Evolutionary conservation across 2,113 vertebrate species (phyloP).

Genomic region (Myrmecophaga tridactyla): DNA sequence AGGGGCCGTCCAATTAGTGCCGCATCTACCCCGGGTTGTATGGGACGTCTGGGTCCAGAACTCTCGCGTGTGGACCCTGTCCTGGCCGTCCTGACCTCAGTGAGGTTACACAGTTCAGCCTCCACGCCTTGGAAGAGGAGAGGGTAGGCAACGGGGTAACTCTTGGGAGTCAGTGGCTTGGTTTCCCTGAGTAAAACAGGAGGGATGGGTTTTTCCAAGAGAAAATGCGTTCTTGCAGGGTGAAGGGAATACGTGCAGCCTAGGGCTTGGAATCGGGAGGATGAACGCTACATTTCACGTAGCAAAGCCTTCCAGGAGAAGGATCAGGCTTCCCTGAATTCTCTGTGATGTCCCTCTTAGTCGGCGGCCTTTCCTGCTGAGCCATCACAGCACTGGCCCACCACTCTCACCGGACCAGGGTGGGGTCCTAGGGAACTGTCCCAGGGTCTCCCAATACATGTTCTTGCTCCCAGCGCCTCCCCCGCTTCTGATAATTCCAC

Average conservation of each 20-base stretch:
- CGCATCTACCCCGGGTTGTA: not conserved
- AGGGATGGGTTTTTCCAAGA: not conserved
- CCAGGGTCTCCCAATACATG: not conserved
- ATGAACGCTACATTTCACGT: not conserved
- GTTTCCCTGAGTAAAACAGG: not conserved
- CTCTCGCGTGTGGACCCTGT: too few species aligned
- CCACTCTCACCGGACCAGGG: accelerated
- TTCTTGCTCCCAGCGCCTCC: accelerated
- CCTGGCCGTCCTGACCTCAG: accelerated
- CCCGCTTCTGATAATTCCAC: not conserved
- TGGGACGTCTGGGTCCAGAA: not conserved
- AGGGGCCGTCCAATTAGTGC: not conserved
- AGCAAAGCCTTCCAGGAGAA: not conserved
- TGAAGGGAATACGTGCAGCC: not conserved
- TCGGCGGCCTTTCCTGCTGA: not conserved
- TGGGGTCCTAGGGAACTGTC: too few species aligned
- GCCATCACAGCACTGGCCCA: not conserved
- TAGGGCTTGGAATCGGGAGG: not conserved
- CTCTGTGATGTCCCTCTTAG: not conserved
- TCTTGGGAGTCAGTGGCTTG: not conserved
- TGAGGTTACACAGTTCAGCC: not conserved
- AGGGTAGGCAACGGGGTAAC: too few species aligned
- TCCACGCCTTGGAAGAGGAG: accelerated
- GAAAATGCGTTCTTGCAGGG: not conserved
- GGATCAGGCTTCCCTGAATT: not conserved